phyloP scores from a whole-genome alignment of 2,888 invertebrate species.

The Zaprionus lineosus region DNA sequence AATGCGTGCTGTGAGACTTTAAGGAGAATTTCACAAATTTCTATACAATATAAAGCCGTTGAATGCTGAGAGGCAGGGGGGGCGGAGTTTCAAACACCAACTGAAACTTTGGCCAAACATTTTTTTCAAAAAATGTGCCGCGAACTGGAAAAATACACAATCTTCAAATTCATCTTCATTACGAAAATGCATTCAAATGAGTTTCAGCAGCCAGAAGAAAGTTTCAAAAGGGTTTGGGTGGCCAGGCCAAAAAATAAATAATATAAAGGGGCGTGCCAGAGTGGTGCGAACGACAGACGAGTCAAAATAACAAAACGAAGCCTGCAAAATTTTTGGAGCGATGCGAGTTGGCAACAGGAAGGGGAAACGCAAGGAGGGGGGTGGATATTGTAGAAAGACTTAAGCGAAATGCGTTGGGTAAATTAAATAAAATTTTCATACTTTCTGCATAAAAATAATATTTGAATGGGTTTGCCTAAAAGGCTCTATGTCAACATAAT shows the following conservation, averaged over 20 bases:
- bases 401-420: slow-evolving; percentile 14
- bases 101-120: slow-evolving; percentile 59
- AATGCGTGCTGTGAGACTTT: slow-evolving; percentile 47
- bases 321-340: neutral
- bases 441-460: slow-evolving; percentile 33
- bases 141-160: slow-evolving; percentile 75
- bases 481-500: slow-evolving; percentile 24
- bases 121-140: slow-evolving; percentile 61
- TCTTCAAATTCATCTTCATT: slow-evolving; percentile 73
- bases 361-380: slow-evolving; percentile 16
- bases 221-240: slow-evolving; percentile 26
- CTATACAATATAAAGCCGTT: too few species aligned
- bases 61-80: too few species aligned
- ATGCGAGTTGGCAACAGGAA: slow-evolving; percentile 27
- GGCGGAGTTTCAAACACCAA: slow-evolving; percentile 50
- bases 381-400: slow-evolving; percentile 18
- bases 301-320: too few species aligned
- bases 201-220: slow-evolving; percentile 40
- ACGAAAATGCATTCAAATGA: slow-evolving; percentile 71
- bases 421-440: slow-evolving; percentile 42
- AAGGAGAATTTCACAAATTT: slow-evolving; percentile 29
- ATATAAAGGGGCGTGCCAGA: neutral
- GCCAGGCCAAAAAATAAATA: too few species aligned
- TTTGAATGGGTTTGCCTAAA: slow-evolving; percentile 23
- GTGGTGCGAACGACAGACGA: too few species aligned